These are phyloP conservation scores for Nomada fucata DNA, from an alignment of 2,888 invertebrate species.

Conservation along the genomic window DNA sequence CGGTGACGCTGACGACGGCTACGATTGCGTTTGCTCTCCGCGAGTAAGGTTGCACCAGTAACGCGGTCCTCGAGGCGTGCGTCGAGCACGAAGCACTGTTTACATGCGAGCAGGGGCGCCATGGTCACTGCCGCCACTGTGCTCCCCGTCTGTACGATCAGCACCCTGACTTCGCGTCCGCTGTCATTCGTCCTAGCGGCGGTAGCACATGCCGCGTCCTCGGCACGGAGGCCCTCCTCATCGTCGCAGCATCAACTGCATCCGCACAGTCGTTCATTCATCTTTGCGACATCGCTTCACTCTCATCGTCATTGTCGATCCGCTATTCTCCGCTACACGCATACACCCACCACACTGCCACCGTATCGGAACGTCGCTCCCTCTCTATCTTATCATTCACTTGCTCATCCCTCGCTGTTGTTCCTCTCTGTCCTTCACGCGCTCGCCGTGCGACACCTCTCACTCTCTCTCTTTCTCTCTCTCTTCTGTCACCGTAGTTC, in stretches of 20 bases:
- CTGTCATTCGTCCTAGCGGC: conserved; percentile 44
- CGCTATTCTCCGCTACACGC: conserved; percentile 34
- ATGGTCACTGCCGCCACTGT: conserved; percentile 69
- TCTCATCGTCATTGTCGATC: conserved; percentile 28
- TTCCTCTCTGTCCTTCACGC: conserved; percentile 28
- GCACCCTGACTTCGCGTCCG: conserved; percentile 32
- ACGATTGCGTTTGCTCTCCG: conserved; percentile 14
- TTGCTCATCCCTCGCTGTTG: conserved; percentile 22
- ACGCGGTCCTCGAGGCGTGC: conserved; percentile 52
- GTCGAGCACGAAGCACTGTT: conserved; percentile 69
- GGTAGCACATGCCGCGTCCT: conserved; percentile 36
- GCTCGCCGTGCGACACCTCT: conserved; percentile 16
- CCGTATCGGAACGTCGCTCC: conserved; percentile 6
- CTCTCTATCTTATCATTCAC: conserved; percentile 9
- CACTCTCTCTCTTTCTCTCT: background rate
- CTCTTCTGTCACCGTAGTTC: conserved; percentile 32
- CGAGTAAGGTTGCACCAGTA: conserved; percentile 18
- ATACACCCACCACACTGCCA: conserved; percentile 41
- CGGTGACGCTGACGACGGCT: conserved; percentile 23
- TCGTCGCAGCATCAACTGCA: conserved; percentile 66
- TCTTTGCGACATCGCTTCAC: conserved; percentile 50
- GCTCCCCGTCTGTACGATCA: conserved; percentile 37
- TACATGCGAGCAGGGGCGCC: conserved; percentile 70
- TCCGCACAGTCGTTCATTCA: conserved; percentile 59
- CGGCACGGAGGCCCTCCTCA: conserved; percentile 17